Evolutionary conservation across 2,888 invertebrate species (phyloP).

Genomic region (Tenodera sinensis): DNA sequence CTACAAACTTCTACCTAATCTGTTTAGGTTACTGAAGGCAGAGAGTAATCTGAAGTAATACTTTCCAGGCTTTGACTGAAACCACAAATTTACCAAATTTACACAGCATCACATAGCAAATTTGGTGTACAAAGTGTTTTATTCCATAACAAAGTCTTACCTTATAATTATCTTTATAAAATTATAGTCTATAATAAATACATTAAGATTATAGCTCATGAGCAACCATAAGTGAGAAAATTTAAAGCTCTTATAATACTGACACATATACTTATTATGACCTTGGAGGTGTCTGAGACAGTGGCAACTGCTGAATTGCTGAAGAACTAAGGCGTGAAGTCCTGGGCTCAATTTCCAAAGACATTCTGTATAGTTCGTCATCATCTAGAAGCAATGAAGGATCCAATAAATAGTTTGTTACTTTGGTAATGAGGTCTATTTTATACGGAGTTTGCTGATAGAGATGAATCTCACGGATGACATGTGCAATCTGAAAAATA

Average conservation of each 20-base stretch:
- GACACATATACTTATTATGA: constrained; percentile 10
- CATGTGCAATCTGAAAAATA: constrained; percentile 77
- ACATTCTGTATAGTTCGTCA: constrained; percentile 75
- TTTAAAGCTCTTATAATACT: not conserved
- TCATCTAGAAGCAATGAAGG: constrained; percentile 72
- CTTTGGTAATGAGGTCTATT: constrained; percentile 80
- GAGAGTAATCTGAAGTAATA: not conserved
- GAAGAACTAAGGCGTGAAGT: constrained; percentile 51
- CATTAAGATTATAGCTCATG: not conserved
- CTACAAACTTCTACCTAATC: not conserved
- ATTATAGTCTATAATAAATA: not conserved
- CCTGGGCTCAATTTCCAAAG: constrained; percentile 81
- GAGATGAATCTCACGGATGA: constrained; percentile 85
- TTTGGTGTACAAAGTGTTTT: not conserved
- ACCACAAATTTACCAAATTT: not conserved
- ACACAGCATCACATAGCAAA: not conserved
- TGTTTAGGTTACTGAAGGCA: not conserved
- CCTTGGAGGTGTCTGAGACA: constrained; percentile 18
- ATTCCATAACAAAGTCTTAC: not conserved
- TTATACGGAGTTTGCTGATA: constrained; percentile 91
- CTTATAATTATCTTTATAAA: not conserved
- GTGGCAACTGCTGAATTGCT: constrained; percentile 19
- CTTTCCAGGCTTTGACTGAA: not conserved
- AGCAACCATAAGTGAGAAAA: not conserved
- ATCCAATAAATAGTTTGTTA: constrained; percentile 74